Percentiles rank a stretch among this genome's conserved stretches.
Evolutionary conservation across 1,140 invertebrate genomes (phyloP).

Genomic region (Ostrea edulis): DNA sequence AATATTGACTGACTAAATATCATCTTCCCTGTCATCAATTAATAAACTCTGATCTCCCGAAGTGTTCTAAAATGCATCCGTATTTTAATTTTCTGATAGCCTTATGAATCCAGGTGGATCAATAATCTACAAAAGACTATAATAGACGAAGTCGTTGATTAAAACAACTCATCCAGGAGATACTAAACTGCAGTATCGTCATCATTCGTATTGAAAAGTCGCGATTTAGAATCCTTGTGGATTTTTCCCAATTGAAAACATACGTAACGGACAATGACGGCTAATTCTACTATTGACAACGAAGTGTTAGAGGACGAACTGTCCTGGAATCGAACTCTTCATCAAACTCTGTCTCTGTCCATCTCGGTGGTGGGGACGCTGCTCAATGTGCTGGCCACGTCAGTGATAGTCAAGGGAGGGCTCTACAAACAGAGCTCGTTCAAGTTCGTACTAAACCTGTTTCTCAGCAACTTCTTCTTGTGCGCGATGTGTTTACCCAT

Average conservation of each 20-base stretch:
- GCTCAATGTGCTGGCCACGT: slow-evolving; percentile 37
- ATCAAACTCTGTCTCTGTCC: slow-evolving; percentile 35
- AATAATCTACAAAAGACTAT: background rate
- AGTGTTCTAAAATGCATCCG: background rate
- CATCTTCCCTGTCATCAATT: no score
- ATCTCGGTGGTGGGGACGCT: slow-evolving; percentile 44
- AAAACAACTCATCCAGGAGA: background rate
- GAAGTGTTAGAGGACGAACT: background rate
- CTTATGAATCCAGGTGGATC: background rate
- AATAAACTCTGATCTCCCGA: no score
- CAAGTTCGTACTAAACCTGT: slow-evolving; percentile 59
- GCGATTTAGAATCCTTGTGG: background rate
- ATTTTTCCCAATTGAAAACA: background rate
- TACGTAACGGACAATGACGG: background rate
- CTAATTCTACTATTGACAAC: background rate
- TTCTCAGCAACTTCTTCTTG: slow-evolving; percentile 52
- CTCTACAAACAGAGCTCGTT: slow-evolving; percentile 51
- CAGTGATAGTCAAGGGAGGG: slow-evolving; percentile 40
- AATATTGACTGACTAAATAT: no score
- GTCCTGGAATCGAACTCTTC: slow-evolving; percentile 35
- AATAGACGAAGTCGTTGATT: background rate
- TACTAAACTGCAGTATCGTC: background rate
- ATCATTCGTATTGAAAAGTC: background rate
- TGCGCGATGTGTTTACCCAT: slow-evolving; percentile 49
- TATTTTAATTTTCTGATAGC: background rate